A percentile compares a stretch with the other conserved stretches of the same genome.
Evolutionary conservation across 35 echinoderm and acorn worm genomes (phyloP).

Genomic region (Apostichopus californicus): DNA sequence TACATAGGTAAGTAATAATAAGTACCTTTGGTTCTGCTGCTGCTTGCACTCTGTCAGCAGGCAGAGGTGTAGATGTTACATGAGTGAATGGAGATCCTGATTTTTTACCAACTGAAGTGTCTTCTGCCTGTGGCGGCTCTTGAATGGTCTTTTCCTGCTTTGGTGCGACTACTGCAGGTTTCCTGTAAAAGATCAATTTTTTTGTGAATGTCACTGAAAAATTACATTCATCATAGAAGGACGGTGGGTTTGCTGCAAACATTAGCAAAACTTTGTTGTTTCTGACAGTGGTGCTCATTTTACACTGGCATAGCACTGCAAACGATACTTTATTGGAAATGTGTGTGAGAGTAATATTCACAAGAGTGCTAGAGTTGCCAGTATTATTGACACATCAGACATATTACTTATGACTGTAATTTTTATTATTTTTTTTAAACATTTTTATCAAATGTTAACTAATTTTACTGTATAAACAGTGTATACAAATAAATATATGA

Average conservation of each 20-base stretch:
- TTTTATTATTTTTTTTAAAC: too few relatives aligned
- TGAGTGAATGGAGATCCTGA: constrained; percentile 44
- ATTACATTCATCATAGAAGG: not conserved
- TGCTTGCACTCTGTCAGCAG: not conserved
- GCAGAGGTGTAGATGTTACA: constrained; percentile 30
- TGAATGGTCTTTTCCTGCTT: not conserved
- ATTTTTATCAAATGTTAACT: too few relatives aligned
- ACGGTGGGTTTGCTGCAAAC: not conserved
- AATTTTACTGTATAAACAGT: too few relatives aligned
- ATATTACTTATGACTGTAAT: too few relatives aligned
- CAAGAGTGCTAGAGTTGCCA: too few relatives aligned
- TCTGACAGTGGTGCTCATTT: too few relatives aligned
- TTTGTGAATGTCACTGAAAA: not conserved
- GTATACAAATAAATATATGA: too few relatives aligned
- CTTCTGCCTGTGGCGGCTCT: not conserved
- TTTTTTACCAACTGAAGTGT: constrained; percentile 4
- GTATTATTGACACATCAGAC: too few relatives aligned
- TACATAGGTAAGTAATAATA: not conserved
- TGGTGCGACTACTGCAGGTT: not conserved
- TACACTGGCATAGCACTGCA: too few relatives aligned
- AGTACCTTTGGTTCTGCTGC: constrained; percentile 31
- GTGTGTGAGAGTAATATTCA: too few relatives aligned
- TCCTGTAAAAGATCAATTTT: not conserved
- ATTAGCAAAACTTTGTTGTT: too few relatives aligned
- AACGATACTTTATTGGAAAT: too few relatives aligned